Conservation (phyloP, 2,113 vertebrate genomes). For the Artemisiospiza belli region DNA sequence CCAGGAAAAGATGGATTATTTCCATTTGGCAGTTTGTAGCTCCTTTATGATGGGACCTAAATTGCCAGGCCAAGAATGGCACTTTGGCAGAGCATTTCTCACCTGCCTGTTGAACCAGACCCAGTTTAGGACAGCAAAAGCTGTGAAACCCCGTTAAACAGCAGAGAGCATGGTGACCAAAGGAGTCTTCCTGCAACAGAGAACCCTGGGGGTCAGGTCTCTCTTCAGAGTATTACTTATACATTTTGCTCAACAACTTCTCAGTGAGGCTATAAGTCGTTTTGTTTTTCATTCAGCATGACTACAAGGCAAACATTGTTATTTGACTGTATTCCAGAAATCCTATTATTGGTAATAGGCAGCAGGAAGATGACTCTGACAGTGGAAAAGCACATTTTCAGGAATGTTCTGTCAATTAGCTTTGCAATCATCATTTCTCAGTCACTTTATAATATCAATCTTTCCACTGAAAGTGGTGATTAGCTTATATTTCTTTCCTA, state of each 20-base stretch:
- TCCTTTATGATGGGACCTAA: not conserved
- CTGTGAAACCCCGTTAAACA: not conserved
- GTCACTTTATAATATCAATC: not conserved
- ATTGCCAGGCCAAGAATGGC: not conserved
- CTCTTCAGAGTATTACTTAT: not conserved
- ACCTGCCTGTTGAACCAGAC: not conserved
- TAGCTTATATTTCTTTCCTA: not conserved
- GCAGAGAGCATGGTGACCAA: rapidly evolving
- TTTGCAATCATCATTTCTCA: not conserved
- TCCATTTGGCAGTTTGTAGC: not conserved
- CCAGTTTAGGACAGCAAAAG: not conserved
- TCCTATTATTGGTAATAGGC: not conserved
- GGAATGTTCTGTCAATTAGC: conserved; percentile 7
- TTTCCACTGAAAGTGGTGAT: not conserved
- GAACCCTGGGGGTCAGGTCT: rapidly evolving
- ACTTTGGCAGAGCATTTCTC: not conserved
- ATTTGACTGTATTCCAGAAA: not conserved
- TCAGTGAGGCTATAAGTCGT: not conserved
- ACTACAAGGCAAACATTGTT: not conserved
- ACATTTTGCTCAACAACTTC: not conserved
- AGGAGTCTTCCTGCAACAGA: rapidly evolving
- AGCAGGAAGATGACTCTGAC: not conserved
- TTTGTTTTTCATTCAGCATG: not conserved
- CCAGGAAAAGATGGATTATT: not conserved
- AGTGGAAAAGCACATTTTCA: conserved; percentile 25